Evolutionary conservation across 2,797 vertebrate genomes (phyloP).

Genomic region (Spheniscus humboldti): DNA sequence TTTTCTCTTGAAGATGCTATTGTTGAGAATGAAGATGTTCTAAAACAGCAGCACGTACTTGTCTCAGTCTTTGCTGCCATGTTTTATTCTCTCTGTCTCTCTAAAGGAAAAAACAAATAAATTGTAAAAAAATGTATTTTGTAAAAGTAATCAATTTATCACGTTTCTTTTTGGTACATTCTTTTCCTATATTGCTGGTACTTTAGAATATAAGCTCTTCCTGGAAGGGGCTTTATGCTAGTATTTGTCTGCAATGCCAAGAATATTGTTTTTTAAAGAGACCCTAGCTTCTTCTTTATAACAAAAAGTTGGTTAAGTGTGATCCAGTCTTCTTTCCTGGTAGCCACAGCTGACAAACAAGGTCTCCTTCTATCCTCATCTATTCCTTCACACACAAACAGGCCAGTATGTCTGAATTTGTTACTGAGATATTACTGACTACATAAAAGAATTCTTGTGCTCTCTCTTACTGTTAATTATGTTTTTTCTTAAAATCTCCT

Average conservation of each 20-base stretch:
- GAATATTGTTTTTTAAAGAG: neutral
- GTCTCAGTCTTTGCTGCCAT: accelerated
- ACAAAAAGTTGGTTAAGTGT: neutral
- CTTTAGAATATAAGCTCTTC: neutral
- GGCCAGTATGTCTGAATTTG: neutral
- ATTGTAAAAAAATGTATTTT: neutral
- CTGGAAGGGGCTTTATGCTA: neutral
- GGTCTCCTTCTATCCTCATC: neutral
- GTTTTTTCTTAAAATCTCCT: constrained; percentile 36
- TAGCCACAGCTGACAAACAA: neutral
- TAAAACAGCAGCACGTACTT: neutral
- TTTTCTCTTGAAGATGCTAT: neutral
- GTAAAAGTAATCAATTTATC: neutral
- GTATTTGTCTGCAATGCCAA: neutral
- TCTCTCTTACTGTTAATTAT: constrained; percentile 11
- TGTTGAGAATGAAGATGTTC: neutral
- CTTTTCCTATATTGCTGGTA: neutral
- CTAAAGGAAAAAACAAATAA: neutral
- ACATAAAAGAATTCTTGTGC: neutral
- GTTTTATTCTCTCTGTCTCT: neutral
- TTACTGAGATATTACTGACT: neutral
- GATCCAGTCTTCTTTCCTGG: neutral
- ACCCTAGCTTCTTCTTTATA: neutral
- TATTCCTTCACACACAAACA: neutral
- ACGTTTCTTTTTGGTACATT: neutral